Evolutionary conservation across 1,140 invertebrate genomes (phyloP), one percentile per base, ranked within the genome.

Genomic region (Bradynema listronoti): DNA sequence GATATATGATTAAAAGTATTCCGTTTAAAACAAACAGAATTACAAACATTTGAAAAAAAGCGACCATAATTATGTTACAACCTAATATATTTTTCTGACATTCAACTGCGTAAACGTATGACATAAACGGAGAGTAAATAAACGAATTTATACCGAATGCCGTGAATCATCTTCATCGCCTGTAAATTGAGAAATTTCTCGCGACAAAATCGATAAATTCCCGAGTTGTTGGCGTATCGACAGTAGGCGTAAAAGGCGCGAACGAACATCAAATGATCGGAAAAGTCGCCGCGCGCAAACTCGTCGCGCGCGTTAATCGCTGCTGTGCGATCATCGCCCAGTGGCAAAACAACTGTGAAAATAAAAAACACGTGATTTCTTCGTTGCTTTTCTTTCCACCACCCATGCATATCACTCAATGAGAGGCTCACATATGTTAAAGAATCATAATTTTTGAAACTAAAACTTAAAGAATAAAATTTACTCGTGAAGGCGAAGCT

Each of bases 221-320:
- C 85, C 85, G 64, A 85, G 85, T 0, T 83, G 79, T 46, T 84
- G 79, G 0, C 2, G 25, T 6, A 51, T 4, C 6, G 14, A 24
- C 14, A 22, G 45, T 72, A 75, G 1, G 52, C 85, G 81, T 91
- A 87, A 79, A 91, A 94, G 0, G 87, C 85, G 71, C 88, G 81
- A 4, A 96, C 80, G 32, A 93, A 81, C 4, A 86, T 83, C 83
- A 96, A 87, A 75, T 97, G 92, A 81, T 98, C 93, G 61, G 90
- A 93, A 62, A 84, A 86, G 7, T 88, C 85, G 45, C 84, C 85
- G 1, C 85, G 83, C 0, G 87, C 83, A 60, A 94, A 85, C 58
- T 86, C 85, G 59, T 84, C 84, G 32, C 86, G 82, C 24, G 84
- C 84, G 25, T 80, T 75, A 5, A 78, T 76, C 1, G 85, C 85